Conservation (phyloP, 2,797 vertebrate species). For the Myotis planiceps region DNA sequence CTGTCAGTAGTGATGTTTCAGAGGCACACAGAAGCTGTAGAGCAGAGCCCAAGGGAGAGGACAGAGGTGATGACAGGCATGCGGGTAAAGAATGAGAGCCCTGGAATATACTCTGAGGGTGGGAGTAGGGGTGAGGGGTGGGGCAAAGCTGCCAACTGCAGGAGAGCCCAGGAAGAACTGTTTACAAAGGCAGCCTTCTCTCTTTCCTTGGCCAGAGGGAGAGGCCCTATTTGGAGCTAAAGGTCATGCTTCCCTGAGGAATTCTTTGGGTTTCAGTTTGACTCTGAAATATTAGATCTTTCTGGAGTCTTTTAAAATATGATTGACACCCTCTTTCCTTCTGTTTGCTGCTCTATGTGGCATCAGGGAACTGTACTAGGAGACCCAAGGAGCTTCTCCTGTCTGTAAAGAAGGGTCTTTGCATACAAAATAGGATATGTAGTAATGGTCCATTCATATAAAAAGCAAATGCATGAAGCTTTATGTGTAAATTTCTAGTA, state of each 20-base stretch:
- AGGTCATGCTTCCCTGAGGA: neutral
- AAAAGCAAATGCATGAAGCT: conserved; percentile 38
- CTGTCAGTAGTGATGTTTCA: conserved; percentile 34
- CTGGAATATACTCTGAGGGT: neutral
- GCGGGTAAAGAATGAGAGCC: neutral
- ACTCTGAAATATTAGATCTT: conserved; percentile 34
- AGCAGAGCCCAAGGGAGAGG: neutral
- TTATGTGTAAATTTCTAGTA: conserved; percentile 12
- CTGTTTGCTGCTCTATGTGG: neutral
- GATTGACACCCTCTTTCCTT: neutral
- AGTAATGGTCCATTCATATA: neutral
- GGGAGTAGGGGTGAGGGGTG: neutral
- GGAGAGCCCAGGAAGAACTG: neutral
- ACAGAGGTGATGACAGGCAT: neutral
- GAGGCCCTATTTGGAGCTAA: neutral
- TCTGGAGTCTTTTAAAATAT: neutral
- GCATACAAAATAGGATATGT: neutral
- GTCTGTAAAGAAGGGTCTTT: neutral
- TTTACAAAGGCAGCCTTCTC: neutral
- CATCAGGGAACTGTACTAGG: neutral
- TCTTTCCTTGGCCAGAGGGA: neutral
- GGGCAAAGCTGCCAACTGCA: neutral
- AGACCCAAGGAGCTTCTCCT: neutral
- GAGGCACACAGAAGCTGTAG: conserved; percentile 10
- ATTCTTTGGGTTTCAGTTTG: neutral